A percentile compares a stretch with the other conserved stretches of the same genome.
These are phyloP conservation scores for Corythucha ciliata DNA, from an alignment of 2,888 invertebrate species.

Conservation along the genomic window DNA sequence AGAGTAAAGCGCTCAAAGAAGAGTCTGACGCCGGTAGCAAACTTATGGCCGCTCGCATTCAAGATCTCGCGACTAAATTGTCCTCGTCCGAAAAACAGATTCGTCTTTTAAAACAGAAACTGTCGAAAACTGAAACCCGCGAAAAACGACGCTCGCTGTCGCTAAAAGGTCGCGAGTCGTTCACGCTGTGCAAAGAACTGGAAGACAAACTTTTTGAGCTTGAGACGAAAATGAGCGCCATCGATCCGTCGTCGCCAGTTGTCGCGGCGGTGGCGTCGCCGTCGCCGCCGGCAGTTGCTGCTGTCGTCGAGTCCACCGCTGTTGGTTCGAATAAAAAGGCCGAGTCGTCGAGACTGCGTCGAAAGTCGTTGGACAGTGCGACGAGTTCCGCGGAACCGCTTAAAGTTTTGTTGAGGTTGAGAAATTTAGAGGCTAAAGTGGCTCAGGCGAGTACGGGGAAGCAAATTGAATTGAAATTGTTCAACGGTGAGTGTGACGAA, in stretches of 20 bases:
- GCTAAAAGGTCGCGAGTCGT: conserved; percentile 70
- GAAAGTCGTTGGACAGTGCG: conserved; percentile 69
- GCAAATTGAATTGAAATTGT: conserved; percentile 28
- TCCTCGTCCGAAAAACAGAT: conserved; percentile 68
- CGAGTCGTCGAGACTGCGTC: conserved; percentile 49
- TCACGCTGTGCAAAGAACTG: conserved; percentile 70
- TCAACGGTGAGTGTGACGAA: conserved; percentile 32
- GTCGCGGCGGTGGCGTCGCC: conserved; percentile 46
- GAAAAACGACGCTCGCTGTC: conserved; percentile 73
- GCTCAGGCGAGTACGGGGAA: conserved; percentile 39
- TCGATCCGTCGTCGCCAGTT: conserved; percentile 52
- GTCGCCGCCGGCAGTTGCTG: conserved; percentile 21
- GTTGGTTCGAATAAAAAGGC: too few relatives aligned
- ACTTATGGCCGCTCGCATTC: conserved; percentile 71
- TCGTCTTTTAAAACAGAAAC: conserved; percentile 65
- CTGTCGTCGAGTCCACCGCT: conserved; percentile 13
- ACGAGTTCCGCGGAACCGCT: conserved; percentile 69
- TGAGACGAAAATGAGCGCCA: conserved; percentile 62
- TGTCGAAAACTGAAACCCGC: conserved; percentile 64
- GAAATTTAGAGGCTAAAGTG: conserved; percentile 67
- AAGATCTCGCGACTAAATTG: conserved; percentile 73
- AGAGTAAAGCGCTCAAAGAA: conserved; percentile 55
- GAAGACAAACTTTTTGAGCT: conserved; percentile 75
- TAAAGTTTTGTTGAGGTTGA: conserved; percentile 53
- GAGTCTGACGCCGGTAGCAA: conserved; percentile 61